These are phyloP conservation scores for Malacoraja senta DNA, from an alignment of 2,797 vertebrate species.

Conservation along the genomic window DNA sequence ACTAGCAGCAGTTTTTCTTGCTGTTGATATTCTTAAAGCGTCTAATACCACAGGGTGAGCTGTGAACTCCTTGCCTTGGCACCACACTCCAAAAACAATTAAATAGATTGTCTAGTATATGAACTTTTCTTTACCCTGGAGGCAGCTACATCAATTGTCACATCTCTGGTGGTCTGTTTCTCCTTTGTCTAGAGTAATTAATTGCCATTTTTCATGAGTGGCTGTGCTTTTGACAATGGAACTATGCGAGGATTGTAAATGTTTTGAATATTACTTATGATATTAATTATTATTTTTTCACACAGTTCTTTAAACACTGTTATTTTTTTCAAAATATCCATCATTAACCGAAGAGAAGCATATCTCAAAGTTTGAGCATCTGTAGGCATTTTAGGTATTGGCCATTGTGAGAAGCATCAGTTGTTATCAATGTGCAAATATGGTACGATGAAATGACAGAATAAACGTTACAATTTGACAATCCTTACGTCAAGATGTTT, in stretches of 20 bases:
- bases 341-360: not conserved
- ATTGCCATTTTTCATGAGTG: not conserved
- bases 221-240: not conserved
- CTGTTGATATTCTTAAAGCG: constrained; percentile 70
- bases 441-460: not conserved
- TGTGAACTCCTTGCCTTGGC: constrained; percentile 96
- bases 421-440: not conserved
- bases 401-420: not conserved
- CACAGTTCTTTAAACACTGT: not conserved
- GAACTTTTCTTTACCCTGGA: constrained; percentile 90
- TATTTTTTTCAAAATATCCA: not conserved
- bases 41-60: constrained; percentile 52
- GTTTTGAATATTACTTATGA: not conserved
- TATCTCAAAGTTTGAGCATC: not conserved
- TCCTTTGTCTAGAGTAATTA: constrained; percentile 45
- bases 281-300: not conserved
- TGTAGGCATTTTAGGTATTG: not conserved
- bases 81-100: constrained; percentile 97
- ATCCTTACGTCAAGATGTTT: no score
- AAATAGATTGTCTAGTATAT: constrained; percentile 98
- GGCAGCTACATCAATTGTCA: constrained; percentile 86
- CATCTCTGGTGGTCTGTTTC: constrained; percentile 89
- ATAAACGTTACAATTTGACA: not conserved
- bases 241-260: not conserved
- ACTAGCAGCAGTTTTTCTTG: constrained; percentile 76